These are phyloP conservation scores for Apamea sordens DNA, from an alignment of 2,888 invertebrate species.

Conservation along the genomic window DNA sequence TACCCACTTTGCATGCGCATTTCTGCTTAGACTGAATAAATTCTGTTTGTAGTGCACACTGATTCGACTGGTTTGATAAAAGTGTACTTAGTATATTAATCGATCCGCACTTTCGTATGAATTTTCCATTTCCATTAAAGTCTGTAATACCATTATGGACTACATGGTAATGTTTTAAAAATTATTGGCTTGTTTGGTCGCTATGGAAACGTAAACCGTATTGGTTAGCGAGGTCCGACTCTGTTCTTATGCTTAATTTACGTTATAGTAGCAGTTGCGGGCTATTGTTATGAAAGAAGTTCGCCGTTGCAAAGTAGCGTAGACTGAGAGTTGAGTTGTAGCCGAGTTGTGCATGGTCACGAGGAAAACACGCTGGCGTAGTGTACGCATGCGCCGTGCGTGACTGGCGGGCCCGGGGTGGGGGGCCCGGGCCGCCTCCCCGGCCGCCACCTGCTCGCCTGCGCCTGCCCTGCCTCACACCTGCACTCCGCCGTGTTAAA, in stretches of 20 bases:
- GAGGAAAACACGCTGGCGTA: conserved; percentile 86
- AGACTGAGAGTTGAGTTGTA: conserved; percentile 56
- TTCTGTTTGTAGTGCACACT: conserved; percentile 58
- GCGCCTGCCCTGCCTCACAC: conserved; percentile 71
- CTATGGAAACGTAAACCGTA: conserved; percentile 35
- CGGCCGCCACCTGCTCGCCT: conserved; percentile 69
- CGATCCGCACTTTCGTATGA: conserved; percentile 51
- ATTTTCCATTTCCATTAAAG: conserved; percentile 36
- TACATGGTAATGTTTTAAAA: conserved; percentile 35
- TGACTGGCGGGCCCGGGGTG: conserved; percentile 52
- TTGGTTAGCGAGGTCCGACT: conserved; percentile 13
- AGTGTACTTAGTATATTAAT: conserved; percentile 58
- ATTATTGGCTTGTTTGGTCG: conserved; percentile 36
- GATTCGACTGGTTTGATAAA: conserved; percentile 54
- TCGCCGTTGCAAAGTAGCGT: conserved; percentile 57
- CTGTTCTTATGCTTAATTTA: conserved; percentile 32
- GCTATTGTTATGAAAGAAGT: conserved; percentile 46
- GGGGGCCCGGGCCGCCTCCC: conserved; percentile 45
- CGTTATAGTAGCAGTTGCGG: conserved; percentile 30
- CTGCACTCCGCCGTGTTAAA: conserved; percentile 80
- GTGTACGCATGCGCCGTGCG: conserved; percentile 84
- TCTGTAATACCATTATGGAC: conserved; percentile 30
- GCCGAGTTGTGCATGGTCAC: conserved; percentile 76
- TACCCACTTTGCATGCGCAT: conserved; percentile 74
- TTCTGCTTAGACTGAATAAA: conserved; percentile 67